A percentile compares a stretch with the other conserved stretches of the same genome.
Evolutionary conservation across 2,113 vertebrate genomes (phyloP).

Genomic region (Eptesicus fuscus): DNA sequence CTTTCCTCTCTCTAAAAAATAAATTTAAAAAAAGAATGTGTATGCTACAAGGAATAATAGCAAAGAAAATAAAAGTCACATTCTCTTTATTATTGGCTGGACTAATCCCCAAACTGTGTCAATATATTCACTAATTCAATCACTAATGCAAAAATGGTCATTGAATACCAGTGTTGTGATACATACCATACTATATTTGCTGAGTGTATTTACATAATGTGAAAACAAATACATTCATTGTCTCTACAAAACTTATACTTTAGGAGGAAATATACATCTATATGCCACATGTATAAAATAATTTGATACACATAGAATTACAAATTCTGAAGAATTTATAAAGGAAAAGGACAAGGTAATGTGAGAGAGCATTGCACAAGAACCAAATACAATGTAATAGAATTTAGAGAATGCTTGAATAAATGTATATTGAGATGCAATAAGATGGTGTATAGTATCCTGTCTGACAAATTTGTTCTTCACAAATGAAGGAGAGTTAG

Average conservation of each 20-base stretch:
- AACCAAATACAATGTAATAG: too few species aligned
- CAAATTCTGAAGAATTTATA: neutral
- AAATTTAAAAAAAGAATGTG: neutral
- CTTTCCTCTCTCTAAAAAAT: neutral
- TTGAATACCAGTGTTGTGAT: neutral
- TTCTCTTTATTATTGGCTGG: neutral
- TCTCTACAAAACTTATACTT: neutral
- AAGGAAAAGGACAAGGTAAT: neutral
- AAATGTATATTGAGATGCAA: neutral
- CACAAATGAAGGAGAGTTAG: too few species aligned
- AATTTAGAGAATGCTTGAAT: neutral
- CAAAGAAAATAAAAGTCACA: neutral
- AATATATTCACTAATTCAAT: neutral
- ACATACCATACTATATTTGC: neutral
- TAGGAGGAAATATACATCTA: neutral
- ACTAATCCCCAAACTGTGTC: neutral
- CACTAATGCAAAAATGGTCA: neutral
- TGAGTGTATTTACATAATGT: neutral
- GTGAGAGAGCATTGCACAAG: neutral
- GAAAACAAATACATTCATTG: neutral
- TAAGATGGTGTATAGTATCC: neutral
- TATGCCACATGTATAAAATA: neutral
- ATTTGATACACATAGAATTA: neutral
- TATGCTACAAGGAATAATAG: neutral
- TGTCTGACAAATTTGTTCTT: too few species aligned